Evolutionary conservation across 2,888 invertebrate species (phyloP), one percentile per base, ranked within the genome.

Genomic region (Ormyrus rosae): DNA sequence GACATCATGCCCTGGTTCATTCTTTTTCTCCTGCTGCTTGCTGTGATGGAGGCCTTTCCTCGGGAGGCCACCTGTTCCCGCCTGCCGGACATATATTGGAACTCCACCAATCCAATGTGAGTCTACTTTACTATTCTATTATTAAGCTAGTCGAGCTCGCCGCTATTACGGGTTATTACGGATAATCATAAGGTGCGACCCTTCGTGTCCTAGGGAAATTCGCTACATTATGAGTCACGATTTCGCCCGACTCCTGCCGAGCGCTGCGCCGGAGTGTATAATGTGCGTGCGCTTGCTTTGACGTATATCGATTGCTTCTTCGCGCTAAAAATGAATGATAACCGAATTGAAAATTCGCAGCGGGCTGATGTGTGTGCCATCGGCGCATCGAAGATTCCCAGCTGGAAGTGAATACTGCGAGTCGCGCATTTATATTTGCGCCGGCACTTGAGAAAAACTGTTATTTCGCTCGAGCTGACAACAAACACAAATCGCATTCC

Each of bases 31-130:
- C 91, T 92, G 81, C 90, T 92, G 88, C 90, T 92, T 84, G 90
- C 91, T 85, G 91, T 92, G 88, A 91, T 92, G 91, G 92, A 92
- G 89, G 91, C 91, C 84, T 91, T 92, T 86, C 92, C 92, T 55
- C 88, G 91, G 86, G 92, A 92, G 88, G 91, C 92, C 84, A 91
- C 91, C 85, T 91, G 91, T 88, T 91, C 91, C 86, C 89, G 91
- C 83, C 90, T 92, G 84, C 92, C 92, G 87, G 92, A 92, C 89
- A 92, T 92, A 86, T 92, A 92, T 87, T 92, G 92, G 92, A 92
- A 92, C 89, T 91, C 92, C 85, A 92, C 92, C 86, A 92, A 92
- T 89, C 92, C 92, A 90, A 92, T 92, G 92, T 92, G 89, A 92
- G 92, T 92, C 80, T 82, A 51, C 1, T n/a, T 51, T 34, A 13